A percentile compares a stretch with the other conserved stretches of the same genome.
Evolutionary conservation across 2,797 vertebrate genomes (phyloP).

Genomic region (Pantherophis alleghaniensis): DNA sequence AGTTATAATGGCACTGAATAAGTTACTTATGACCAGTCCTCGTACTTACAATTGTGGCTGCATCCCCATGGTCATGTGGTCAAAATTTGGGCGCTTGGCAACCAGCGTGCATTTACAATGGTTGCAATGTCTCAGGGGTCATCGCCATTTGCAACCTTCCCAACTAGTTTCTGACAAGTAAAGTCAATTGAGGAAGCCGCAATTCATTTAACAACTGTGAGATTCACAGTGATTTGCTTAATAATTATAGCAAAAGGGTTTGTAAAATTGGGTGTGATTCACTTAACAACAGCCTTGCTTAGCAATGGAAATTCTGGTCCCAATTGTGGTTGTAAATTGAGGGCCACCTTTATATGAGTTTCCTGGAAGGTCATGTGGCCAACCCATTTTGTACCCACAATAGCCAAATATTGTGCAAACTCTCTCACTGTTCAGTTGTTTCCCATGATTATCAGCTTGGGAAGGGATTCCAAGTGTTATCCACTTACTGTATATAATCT

Average conservation of each 20-base stretch:
- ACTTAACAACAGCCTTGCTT: background rate
- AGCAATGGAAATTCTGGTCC: background rate
- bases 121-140: background rate
- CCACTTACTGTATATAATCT: background rate
- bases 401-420: background rate
- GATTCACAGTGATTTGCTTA: background rate
- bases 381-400: background rate
- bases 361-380: background rate
- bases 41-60: background rate
- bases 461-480: background rate
- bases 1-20: background rate
- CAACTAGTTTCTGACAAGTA: background rate
- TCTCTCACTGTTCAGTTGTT: background rate
- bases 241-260: background rate
- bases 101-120: background rate
- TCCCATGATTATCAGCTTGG: background rate
- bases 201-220: background rate
- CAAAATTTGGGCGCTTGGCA: background rate
- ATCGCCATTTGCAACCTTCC: background rate
- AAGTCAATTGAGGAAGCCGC: background rate
- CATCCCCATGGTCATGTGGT: background rate
- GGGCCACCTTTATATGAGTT: background rate
- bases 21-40: background rate
- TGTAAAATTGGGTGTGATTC: background rate
- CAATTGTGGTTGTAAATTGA: background rate